phyloP scores from a whole-genome alignment of 2,113 vertebrate species.

The Scalopus aquaticus region DNA sequence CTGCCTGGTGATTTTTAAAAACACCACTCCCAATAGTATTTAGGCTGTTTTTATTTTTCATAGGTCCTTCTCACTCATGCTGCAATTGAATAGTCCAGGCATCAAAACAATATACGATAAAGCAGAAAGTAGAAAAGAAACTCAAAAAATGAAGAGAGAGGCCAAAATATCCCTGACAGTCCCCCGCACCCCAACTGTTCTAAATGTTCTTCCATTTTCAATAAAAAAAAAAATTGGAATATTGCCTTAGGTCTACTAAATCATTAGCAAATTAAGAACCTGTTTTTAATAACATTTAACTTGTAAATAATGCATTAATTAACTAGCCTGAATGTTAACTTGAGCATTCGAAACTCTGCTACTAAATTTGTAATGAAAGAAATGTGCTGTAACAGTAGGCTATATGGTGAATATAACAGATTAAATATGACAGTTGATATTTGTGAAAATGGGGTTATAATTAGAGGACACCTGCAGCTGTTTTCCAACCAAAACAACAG shows the following conservation, averaged over 20 bases:
- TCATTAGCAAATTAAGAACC: constrained; percentile 99
- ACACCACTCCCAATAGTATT: constrained; percentile 81
- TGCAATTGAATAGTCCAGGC: constrained; percentile 77
- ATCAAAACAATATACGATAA: constrained; percentile 77
- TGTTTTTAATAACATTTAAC: constrained; percentile 98
- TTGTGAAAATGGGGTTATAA: constrained; percentile 90
- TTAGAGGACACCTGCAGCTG: constrained; percentile 91
- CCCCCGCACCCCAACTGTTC: constrained; percentile 79
- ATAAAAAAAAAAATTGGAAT: constrained; percentile 92
- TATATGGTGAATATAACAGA: constrained; percentile 87
- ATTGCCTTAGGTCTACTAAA: constrained; percentile 94
- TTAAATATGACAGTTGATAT: constrained; percentile 92
- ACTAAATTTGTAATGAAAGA: constrained; percentile 90
- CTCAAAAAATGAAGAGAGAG: constrained; percentile 72
- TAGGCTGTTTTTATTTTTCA: constrained; percentile 80
- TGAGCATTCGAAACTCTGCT: constrained; percentile 89
- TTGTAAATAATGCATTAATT: constrained; percentile 99
- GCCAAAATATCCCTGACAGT: constrained; percentile 80
- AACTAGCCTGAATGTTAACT: constrained; percentile 94
- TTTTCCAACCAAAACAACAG: constrained; percentile 90
- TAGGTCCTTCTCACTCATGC: constrained; percentile 75
- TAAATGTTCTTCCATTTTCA: constrained; percentile 89
- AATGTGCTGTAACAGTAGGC: constrained; percentile 84
- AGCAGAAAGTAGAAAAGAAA: constrained; percentile 74
- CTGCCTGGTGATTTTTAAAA: constrained; percentile 83